Evolutionary conservation across 2,888 invertebrate genomes (phyloP).

Genomic region (Polyommatus iphigenia): DNA sequence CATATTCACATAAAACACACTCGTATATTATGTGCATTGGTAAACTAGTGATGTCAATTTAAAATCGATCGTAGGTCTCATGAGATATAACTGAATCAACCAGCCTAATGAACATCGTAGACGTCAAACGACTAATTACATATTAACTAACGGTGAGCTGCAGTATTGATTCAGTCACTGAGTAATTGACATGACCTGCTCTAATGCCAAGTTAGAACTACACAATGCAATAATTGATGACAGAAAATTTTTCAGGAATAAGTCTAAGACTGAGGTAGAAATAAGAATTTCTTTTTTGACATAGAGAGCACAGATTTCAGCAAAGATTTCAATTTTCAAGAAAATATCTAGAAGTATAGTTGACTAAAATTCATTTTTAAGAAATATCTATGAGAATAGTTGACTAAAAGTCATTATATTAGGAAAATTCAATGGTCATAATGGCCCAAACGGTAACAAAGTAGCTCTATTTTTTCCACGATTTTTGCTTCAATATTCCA

Average conservation of each 20-base stretch:
- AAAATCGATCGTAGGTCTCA: not conserved
- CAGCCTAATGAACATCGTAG: slow-evolving; percentile 1
- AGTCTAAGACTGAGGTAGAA: too few species aligned
- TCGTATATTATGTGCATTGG: not conserved
- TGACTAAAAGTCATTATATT: too few species aligned
- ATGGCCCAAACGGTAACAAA: too few species aligned
- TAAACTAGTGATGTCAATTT: not conserved
- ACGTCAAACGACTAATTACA: slow-evolving; percentile 16
- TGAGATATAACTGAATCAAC: slow-evolving; percentile 19
- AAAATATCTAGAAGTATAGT: too few species aligned
- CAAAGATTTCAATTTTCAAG: too few species aligned
- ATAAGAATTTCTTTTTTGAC: too few species aligned
- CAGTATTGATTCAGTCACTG: slow-evolving; percentile 11
- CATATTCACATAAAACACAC: too few species aligned
- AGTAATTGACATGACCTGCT: slow-evolving; percentile 1
- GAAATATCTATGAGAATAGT: too few species aligned
- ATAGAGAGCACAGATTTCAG: not conserved
- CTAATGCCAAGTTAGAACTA: not conserved
- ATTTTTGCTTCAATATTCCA: too few species aligned
- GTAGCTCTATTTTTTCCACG: too few species aligned
- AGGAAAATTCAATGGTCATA: too few species aligned
- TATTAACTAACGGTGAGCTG: not conserved
- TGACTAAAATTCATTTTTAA: too few species aligned
- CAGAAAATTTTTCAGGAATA: not conserved
- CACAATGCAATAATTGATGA: not conserved